These are phyloP conservation scores for Alcedo quadribrachys DNA, from an alignment of 2,797 vertebrate species.

Conservation along the genomic window DNA sequence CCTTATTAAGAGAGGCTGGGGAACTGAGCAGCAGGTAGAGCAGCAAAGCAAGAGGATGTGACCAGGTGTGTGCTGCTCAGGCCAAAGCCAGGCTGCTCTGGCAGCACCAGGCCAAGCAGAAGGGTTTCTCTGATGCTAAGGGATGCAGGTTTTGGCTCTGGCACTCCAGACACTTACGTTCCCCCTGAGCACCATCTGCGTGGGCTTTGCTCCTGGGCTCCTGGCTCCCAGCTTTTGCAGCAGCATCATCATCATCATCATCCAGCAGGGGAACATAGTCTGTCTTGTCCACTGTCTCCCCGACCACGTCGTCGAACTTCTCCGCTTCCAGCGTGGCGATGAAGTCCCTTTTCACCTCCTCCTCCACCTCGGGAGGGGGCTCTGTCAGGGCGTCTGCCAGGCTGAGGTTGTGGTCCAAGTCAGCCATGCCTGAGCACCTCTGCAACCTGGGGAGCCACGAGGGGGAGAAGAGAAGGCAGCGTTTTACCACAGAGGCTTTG, in stretches of 20 bases:
- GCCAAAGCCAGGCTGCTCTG: background rate
- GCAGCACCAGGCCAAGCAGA: fast-evolving
- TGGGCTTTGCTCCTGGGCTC: conserved; percentile 71
- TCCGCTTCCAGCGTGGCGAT: conserved; percentile 90
- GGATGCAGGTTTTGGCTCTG: fast-evolving
- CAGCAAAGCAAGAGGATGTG: background rate
- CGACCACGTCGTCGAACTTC: conserved; percentile 89
- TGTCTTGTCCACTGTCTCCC: conserved; percentile 91
- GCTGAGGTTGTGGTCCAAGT: conserved; percentile 82
- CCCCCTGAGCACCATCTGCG: conserved; percentile 40
- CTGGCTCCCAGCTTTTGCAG: conserved; percentile 39
- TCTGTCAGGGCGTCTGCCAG: conserved; percentile 92
- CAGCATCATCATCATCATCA: conserved; percentile 67
- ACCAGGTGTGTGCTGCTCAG: fast-evolving
- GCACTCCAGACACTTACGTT: conserved; percentile 62
- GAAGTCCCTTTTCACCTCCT: conserved; percentile 90
- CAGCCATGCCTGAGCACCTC: conserved; percentile 76
- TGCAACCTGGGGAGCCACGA: background rate
- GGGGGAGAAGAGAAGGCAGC: background rate
- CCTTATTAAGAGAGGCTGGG: too few species aligned
- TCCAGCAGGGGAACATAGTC: conserved; percentile 93
- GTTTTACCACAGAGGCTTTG: background rate
- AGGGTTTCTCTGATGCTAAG: fast-evolving
- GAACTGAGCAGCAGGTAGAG: background rate
- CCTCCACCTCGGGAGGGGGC: conserved; percentile 79